phyloP scores from a whole-genome alignment of 92 coral and sea anemone species.

The Porites lobata region DNA sequence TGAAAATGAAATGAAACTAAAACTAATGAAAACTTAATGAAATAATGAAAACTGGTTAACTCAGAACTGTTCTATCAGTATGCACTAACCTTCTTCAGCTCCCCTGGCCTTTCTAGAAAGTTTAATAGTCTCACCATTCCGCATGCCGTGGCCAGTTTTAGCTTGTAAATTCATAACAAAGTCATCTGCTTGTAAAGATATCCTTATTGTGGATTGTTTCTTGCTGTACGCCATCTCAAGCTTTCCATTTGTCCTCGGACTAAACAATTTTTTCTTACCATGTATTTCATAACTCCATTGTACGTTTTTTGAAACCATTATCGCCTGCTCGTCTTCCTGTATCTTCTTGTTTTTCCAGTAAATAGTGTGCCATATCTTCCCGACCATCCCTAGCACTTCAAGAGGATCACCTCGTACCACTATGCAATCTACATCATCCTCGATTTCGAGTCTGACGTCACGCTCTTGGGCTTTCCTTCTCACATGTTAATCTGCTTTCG shows the following conservation, averaged over 20 bases:
- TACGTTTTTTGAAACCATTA: slow-evolving; percentile 60
- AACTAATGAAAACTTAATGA: too few species aligned
- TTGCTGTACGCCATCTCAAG: slow-evolving; percentile 81
- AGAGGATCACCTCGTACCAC: slow-evolving; percentile 72
- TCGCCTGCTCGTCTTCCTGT: slow-evolving; percentile 47
- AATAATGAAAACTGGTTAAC: too few species aligned
- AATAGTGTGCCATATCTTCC: slow-evolving; percentile 63
- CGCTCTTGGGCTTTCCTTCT: slow-evolving; percentile 40
- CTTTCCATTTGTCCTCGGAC: slow-evolving; percentile 61
- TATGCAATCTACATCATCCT: slow-evolving; percentile 51
- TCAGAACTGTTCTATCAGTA: too few species aligned
- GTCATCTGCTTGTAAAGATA: slow-evolving; percentile 44
- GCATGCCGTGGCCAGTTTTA: slow-evolving; percentile 30
- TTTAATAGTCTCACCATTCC: neutral
- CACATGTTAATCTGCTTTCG: slow-evolving; percentile 34
- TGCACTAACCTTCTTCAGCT: neutral
- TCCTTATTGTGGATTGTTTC: slow-evolving; percentile 23
- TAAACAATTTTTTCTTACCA: slow-evolving; percentile 43
- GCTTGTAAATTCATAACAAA: slow-evolving; percentile 51
- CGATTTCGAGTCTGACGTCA: slow-evolving; percentile 60
- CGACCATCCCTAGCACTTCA: slow-evolving; percentile 59
- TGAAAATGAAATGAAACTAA: too few species aligned
- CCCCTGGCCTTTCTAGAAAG: neutral
- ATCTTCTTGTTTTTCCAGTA: slow-evolving; percentile 52
- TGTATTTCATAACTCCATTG: slow-evolving; percentile 57